A percentile compares a stretch with the other conserved stretches of the same genome.
These are phyloP conservation scores for Wiebesia pumilae DNA, from an alignment of 1,140 invertebrate genomes.

Conservation along the genomic window DNA sequence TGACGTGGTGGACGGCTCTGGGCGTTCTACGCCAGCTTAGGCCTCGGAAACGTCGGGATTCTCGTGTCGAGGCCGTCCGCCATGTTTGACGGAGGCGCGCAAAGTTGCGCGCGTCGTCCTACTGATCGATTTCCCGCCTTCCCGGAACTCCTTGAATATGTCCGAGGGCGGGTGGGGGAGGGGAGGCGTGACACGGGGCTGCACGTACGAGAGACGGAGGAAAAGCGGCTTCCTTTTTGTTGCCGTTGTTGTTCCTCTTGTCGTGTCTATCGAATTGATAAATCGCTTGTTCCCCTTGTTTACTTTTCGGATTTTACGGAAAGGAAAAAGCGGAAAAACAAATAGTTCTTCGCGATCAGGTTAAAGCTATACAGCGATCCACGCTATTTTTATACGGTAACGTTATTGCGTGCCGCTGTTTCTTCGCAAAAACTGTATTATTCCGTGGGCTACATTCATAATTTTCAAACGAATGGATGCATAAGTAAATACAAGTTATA, in stretches of 20 bases:
- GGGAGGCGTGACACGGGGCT: background rate
- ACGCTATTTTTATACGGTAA: too few species aligned
- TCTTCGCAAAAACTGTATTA: too few species aligned
- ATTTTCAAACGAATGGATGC: too few species aligned
- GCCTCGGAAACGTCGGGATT: background rate
- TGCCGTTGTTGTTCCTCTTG: background rate
- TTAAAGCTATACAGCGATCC: too few species aligned
- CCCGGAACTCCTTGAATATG: conserved; percentile 17
- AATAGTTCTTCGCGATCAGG: too few species aligned
- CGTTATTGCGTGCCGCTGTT: too few species aligned
- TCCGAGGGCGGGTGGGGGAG: too few species aligned
- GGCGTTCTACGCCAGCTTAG: background rate
- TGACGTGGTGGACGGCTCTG: background rate
- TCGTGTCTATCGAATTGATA: conserved; percentile 14
- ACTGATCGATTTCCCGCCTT: conserved; percentile 33
- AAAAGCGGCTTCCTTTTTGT: background rate
- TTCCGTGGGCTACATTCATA: too few species aligned
- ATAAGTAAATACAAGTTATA: too few species aligned
- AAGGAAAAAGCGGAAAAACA: background rate
- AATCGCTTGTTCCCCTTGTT: background rate
- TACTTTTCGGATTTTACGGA: background rate
- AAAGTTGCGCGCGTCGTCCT: conserved; percentile 39
- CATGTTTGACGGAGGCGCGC: conserved; percentile 7
- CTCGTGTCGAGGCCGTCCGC: background rate
- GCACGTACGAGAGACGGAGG: background rate